phyloP scores from a whole-genome alignment of 2,888 invertebrate species.

The Apotomis betuletana region DNA sequence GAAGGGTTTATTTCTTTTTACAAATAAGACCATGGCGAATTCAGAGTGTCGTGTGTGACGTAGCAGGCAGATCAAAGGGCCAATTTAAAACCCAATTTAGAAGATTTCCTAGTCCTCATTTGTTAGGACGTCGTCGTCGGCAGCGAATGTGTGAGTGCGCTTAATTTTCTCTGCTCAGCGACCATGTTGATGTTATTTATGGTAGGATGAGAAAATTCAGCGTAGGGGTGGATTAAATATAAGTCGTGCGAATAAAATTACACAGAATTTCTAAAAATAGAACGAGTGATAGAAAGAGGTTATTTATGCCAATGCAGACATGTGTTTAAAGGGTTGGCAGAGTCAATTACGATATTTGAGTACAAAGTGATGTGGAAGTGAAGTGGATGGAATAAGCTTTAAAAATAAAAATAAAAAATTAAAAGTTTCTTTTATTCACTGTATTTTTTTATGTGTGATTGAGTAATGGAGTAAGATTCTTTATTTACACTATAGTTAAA shows the following conservation, averaged over 20 bases:
- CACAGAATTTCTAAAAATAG: not conserved
- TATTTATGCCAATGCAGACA: too few species aligned
- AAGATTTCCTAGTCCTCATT: slow-evolving; percentile 8
- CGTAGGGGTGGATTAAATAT: not conserved
- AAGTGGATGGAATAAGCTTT: too few species aligned
- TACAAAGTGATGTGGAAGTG: too few species aligned
- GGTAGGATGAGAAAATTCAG: slow-evolving; percentile 1
- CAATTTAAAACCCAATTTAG: slow-evolving; percentile 10
- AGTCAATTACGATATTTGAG: too few species aligned
- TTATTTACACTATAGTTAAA: too few species aligned
- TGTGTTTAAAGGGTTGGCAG: too few species aligned
- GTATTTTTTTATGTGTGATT: too few species aligned
- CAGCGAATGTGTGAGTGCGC: not conserved
- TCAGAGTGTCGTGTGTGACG: not conserved
- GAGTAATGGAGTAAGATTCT: too few species aligned
- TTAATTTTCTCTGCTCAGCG: slow-evolving; percentile 9
- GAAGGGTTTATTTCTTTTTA: not conserved
- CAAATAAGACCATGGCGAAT: not conserved
- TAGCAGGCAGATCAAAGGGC: slow-evolving; percentile 13
- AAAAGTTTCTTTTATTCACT: too few species aligned
- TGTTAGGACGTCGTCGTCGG: not conserved
- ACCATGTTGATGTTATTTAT: not conserved
- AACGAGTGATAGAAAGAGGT: not conserved
- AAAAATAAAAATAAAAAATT: too few species aligned
- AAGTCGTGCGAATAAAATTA: not conserved